These are phyloP conservation scores for Cecropterus lyciades DNA, from an alignment of 1,140 invertebrate genomes.

Conservation along the genomic window DNA sequence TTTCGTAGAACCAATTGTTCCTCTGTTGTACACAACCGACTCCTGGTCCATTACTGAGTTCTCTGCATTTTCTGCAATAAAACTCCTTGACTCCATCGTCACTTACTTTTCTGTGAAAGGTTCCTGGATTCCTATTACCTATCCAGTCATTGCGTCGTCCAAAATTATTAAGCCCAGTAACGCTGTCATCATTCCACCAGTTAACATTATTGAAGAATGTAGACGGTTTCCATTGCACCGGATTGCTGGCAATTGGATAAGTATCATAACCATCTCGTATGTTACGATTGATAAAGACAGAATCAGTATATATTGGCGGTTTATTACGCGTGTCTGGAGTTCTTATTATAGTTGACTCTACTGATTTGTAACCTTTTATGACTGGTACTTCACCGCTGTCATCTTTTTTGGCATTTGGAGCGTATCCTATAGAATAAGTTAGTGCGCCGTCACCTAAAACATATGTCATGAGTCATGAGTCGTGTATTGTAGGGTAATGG, in stretches of 20 bases:
- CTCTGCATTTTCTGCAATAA: conserved; percentile 73
- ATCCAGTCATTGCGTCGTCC: conserved; percentile 46
- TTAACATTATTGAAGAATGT: conserved; percentile 72
- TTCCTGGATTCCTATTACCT: conserved; percentile 44
- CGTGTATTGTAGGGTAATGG: not conserved
- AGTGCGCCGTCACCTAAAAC: conserved; percentile 50
- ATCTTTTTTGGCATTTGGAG: conserved; percentile 49
- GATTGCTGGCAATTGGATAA: conserved; percentile 59
- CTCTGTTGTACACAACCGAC: conserved; percentile 49
- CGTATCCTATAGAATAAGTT: conserved; percentile 50
- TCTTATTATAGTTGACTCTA: conserved; percentile 70
- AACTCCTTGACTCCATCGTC: conserved; percentile 70
- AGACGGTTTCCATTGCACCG: conserved; percentile 68
- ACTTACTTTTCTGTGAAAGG: conserved; percentile 56
- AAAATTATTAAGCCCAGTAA: conserved; percentile 35
- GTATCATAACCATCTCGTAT: conserved; percentile 66
- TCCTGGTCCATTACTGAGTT: conserved; percentile 49
- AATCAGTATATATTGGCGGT: conserved; percentile 46
- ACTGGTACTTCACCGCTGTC: conserved; percentile 70
- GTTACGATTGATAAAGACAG: conserved; percentile 53
- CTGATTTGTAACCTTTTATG: conserved; percentile 63
- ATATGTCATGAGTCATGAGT: not conserved
- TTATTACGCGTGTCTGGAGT: conserved; percentile 64
- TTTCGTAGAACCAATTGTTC: conserved; percentile 57
- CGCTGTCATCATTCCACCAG: conserved; percentile 55